A percentile compares a stretch with the other conserved stretches of the same genome.
These are phyloP conservation scores for Gobio gobio DNA, from an alignment of 2,113 vertebrate species.

Conservation along the genomic window DNA sequence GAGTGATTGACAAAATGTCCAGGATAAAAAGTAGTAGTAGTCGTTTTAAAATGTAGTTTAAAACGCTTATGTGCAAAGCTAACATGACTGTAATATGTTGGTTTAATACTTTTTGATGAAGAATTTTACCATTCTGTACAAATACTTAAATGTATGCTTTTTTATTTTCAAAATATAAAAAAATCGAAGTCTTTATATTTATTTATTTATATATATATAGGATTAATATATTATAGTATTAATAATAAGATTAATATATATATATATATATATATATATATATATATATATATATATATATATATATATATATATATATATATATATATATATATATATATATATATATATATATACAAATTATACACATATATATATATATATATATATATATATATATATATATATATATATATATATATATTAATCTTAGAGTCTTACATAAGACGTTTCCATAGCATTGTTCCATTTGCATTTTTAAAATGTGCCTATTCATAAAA, in stretches of 20 bases:
- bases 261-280: no score
- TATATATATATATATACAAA: no score
- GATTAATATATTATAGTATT: no score
- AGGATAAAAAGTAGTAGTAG: no score
- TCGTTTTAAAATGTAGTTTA: neutral
- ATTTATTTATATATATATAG: no score
- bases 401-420: neutral
- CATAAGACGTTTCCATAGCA: neutral
- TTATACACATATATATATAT: no score
- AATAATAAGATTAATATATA: no score
- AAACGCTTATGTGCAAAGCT: neutral
- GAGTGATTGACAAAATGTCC: neutral
- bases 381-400: no score
- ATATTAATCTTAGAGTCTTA: neutral
- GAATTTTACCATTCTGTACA: neutral
- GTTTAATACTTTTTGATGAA: neutral
- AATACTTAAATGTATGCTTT: neutral
- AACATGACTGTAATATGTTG: neutral
- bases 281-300: no score
- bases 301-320: no score
- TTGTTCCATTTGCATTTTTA: neutral
- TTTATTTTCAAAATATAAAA: neutral
- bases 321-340: no score
- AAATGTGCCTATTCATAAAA: neutral
- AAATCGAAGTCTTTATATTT: no score